phyloP scores from a whole-genome alignment of 1,140 invertebrate genomes.

The Wasmannia auropunctata region DNA sequence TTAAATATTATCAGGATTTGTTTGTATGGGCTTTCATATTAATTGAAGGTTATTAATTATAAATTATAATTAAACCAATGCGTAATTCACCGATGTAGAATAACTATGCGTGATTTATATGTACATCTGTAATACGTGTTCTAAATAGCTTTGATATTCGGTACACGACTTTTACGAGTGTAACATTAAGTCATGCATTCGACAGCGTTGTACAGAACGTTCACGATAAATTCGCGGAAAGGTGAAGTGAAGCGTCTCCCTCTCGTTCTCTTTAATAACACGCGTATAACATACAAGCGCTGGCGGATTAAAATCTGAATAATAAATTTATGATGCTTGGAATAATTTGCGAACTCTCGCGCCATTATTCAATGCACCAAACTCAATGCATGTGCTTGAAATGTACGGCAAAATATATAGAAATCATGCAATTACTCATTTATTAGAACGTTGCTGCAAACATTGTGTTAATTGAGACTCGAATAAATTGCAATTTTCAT shows the following conservation, averaged over 20 bases:
- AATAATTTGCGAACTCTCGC: constrained; percentile 10
- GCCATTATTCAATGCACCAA: constrained; percentile 2
- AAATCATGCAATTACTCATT: constrained; percentile 13
- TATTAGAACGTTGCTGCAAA: neutral
- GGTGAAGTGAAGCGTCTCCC: neutral
- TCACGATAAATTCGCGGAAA: neutral
- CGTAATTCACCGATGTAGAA: constrained; percentile 13
- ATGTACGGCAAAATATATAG: constrained; percentile 10
- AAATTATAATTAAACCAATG: constrained; percentile 35
- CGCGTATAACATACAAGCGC: neutral
- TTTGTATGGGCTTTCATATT: constrained; percentile 22
- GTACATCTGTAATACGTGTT: neutral
- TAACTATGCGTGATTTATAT: constrained; percentile 2
- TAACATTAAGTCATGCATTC: neutral
- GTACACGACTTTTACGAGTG: constrained; percentile 10
- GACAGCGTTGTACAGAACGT: neutral
- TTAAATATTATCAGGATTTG: constrained; percentile 30
- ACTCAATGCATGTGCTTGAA: neutral
- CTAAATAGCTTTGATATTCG: neutral
- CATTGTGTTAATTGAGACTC: neutral
- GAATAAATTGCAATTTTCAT: neutral
- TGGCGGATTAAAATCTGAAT: constrained; percentile 38
- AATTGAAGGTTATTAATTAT: constrained; percentile 44
- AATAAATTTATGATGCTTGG: constrained; percentile 38
- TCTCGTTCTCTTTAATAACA: neutral